Evolutionary conservation across 37 sponge, comb jelly and placozoan genomes (phyloP), one percentile per base, ranked within the genome.

Genomic region (Axinella damicornis): DNA sequence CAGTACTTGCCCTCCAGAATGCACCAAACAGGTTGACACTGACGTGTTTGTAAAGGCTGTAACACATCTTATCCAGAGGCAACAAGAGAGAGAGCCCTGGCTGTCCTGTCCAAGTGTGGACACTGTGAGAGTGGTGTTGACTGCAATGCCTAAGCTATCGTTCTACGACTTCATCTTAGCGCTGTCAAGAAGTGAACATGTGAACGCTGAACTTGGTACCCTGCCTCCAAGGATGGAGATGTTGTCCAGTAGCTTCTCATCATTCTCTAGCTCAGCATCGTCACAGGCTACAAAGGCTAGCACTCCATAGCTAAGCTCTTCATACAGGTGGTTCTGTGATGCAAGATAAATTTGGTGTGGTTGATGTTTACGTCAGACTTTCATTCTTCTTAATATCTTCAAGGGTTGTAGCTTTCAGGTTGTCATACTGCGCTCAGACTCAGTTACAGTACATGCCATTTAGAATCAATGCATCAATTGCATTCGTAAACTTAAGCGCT

Each of bases 151-250:
- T 19, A 14, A 32, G 25, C 38, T 69, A 22, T 53, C 85, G 17
- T 67, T 70, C 57, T 54, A 40, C 9, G 61, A 77, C 2, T 85
- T 85, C 57, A 63, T 88, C 18, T 17, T 70, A 20, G 60, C 46
- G 15, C 64, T 88, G 13, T 39, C 73, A 39, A 66, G 46, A 19
- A 88, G 89, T 77, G 72, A 82, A 15, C 0, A 15, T 0, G 62
- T 77, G 11, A 88, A 70, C 52, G 32, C 30, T 20, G 83, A 82
- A 54, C 82, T 88, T 52, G 89, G 89, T 32, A 73, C 70, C 21
- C 71, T 88, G n/a, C 89, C 89, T 33, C 27, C 40, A 32, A 72
- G 67, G 30, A 58, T 16, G 37, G 30, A 69, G 1, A 58, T 76
- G 6, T 57, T 75, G 46, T 46, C 9, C 9, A 9, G 46, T 46